These are phyloP conservation scores for Ahaetulla prasina DNA, from an alignment of 2,113 vertebrate species.

Conservation along the genomic window DNA sequence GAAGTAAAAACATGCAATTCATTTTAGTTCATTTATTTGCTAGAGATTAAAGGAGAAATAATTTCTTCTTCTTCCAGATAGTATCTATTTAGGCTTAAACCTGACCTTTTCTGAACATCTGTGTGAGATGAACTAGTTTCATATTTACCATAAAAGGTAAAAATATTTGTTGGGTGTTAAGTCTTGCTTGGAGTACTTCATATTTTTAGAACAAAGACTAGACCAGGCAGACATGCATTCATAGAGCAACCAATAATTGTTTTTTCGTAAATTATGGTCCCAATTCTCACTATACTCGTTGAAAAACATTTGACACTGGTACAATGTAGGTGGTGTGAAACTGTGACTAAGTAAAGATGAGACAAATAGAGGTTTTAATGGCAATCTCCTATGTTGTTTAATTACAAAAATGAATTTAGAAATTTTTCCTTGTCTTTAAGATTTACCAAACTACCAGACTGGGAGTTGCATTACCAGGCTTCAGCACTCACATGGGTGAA, in stretches of 20 bases:
- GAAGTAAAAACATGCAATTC: slow-evolving; percentile 44
- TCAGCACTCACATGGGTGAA: too few species aligned
- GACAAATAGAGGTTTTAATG: neutral
- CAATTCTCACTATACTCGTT: slow-evolving; percentile 8
- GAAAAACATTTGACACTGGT: slow-evolving; percentile 41
- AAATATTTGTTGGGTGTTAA: neutral
- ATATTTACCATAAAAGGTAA: slow-evolving; percentile 10
- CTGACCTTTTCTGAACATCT: neutral
- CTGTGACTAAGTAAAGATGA: neutral
- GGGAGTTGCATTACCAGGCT: too few species aligned
- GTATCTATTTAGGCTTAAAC: slow-evolving; percentile 24
- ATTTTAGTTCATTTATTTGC: slow-evolving; percentile 45
- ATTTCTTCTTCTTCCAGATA: slow-evolving; percentile 46
- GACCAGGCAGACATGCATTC: fast-evolving
- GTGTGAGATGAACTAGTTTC: slow-evolving; percentile 11
- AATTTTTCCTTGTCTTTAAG: neutral
- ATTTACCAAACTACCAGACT: neutral
- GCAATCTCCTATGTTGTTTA: neutral
- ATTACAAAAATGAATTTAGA: neutral
- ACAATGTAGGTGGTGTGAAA: slow-evolving; percentile 9
- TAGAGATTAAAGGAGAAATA: slow-evolving; percentile 52
- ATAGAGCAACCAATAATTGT: neutral
- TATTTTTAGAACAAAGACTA: slow-evolving; percentile 11
- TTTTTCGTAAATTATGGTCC: slow-evolving; percentile 30
- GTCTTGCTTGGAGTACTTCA: neutral